phyloP scores from a whole-genome alignment of 2,888 invertebrate species.

The Thera obeliscata region DNA sequence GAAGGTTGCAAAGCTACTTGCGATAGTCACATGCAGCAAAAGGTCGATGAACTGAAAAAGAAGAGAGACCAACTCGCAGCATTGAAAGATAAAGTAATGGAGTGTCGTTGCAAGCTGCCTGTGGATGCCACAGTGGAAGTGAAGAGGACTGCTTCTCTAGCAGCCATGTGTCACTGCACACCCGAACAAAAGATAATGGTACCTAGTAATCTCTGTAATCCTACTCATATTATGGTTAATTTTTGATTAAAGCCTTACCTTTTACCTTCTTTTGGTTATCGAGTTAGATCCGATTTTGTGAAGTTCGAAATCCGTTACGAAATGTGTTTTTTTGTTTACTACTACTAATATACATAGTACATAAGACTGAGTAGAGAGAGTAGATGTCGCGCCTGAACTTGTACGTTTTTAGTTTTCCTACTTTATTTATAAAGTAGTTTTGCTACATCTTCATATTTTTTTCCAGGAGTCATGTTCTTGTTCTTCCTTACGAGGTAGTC shows the following conservation, averaged over 20 bases:
- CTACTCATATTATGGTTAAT: too few relatives aligned
- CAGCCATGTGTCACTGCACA: constrained; percentile 66
- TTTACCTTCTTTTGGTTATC: too few relatives aligned
- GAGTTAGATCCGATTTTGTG: too few relatives aligned
- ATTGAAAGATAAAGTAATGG: constrained; percentile 58
- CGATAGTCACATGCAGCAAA: constrained; percentile 57
- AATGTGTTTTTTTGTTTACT: too few relatives aligned
- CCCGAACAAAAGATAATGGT: constrained; percentile 64
- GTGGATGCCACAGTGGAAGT: constrained; percentile 62
- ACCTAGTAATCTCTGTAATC: not conserved
- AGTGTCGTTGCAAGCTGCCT: constrained; percentile 71
- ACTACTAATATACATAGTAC: too few relatives aligned
- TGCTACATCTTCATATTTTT: constrained; percentile 2
- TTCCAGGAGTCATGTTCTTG: constrained; percentile 73
- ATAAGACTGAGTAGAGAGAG: too few relatives aligned
- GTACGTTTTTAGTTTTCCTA: too few relatives aligned
- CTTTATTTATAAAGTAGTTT: constrained; percentile 1
- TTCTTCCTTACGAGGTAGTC: constrained; percentile 63
- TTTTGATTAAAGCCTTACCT: too few relatives aligned
- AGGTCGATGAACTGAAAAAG: constrained; percentile 56
- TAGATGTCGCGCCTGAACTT: too few relatives aligned
- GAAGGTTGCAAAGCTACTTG: constrained; percentile 66
- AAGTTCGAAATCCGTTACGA: too few relatives aligned
- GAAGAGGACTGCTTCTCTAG: constrained; percentile 72
- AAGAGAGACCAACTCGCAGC: constrained; percentile 53